Conservation (phyloP, 2,113 vertebrate species). For the Otus sunia region DNA sequence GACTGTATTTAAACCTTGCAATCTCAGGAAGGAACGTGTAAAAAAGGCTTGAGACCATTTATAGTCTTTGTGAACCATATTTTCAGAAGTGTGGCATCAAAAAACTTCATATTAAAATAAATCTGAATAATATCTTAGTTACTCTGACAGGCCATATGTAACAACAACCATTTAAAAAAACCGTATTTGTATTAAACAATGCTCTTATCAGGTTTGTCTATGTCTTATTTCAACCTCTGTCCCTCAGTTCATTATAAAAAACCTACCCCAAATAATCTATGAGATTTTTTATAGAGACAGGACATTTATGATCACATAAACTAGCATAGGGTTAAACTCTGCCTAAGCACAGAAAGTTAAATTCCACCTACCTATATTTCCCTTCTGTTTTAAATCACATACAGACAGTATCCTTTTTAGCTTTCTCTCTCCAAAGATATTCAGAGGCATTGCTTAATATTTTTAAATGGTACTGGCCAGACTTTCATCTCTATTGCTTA, state of each 20-base stretch:
- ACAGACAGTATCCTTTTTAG: background rate
- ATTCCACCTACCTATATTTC: background rate
- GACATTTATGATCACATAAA: background rate
- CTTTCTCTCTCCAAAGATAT: background rate
- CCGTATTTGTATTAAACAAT: background rate
- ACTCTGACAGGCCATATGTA: background rate
- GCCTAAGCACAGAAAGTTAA: background rate
- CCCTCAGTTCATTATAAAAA: background rate
- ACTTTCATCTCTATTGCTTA: background rate
- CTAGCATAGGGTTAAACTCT: background rate
- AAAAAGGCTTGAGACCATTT: background rate
- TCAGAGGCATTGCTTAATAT: background rate
- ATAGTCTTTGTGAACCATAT: background rate
- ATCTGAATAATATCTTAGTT: background rate
- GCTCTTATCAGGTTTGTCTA: background rate
- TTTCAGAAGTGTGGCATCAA: background rate
- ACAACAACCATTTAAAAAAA: background rate
- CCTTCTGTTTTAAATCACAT: background rate
- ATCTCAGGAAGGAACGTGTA: rapidly evolving
- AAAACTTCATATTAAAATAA: background rate
- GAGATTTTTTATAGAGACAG: background rate
- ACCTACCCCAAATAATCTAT: background rate
- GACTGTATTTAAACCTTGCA: background rate
- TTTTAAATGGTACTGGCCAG: background rate
- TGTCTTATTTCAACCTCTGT: background rate